Evolutionary conservation across 2,888 invertebrate species (phyloP).

Genomic region (Eremobia ochroleuca): DNA sequence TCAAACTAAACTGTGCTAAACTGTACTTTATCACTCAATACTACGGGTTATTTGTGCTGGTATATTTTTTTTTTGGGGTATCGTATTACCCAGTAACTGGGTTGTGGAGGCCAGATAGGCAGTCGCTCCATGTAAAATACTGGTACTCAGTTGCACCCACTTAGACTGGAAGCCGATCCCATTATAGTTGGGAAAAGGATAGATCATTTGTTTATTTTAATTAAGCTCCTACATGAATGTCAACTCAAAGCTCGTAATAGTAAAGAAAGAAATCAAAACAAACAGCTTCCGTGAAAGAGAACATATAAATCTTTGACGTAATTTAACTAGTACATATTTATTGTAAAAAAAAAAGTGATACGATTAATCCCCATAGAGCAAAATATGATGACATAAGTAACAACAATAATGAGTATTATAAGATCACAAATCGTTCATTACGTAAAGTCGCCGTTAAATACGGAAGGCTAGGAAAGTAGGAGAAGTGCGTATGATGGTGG

Average conservation of each 20-base stretch:
- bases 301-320: not conserved
- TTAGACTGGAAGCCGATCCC: too few relatives aligned
- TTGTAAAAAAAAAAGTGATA: not conserved
- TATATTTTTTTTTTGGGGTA: too few relatives aligned
- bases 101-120: too few relatives aligned
- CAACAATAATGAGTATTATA: slow-evolving; percentile 37
- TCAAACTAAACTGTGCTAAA: too few relatives aligned
- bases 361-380: not conserved
- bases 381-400: slow-evolving; percentile 10
- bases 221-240: not conserved
- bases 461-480: slow-evolving; percentile 70
- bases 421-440: slow-evolving; percentile 59
- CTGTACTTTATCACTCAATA: too few relatives aligned
- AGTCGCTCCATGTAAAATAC: too few relatives aligned
- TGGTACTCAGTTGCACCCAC: too few relatives aligned
- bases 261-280: not conserved
- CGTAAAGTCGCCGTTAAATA: slow-evolving; percentile 62
- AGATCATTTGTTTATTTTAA: too few relatives aligned
- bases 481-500: slow-evolving; percentile 62
- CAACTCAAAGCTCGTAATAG: not conserved
- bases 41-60: too few relatives aligned
- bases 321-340: not conserved
- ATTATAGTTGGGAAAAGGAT: too few relatives aligned
- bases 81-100: too few relatives aligned
- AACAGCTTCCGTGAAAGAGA: not conserved